phyloP scores from a whole-genome alignment of 2,797 vertebrate genomes.

The Graptemys geographica region DNA sequence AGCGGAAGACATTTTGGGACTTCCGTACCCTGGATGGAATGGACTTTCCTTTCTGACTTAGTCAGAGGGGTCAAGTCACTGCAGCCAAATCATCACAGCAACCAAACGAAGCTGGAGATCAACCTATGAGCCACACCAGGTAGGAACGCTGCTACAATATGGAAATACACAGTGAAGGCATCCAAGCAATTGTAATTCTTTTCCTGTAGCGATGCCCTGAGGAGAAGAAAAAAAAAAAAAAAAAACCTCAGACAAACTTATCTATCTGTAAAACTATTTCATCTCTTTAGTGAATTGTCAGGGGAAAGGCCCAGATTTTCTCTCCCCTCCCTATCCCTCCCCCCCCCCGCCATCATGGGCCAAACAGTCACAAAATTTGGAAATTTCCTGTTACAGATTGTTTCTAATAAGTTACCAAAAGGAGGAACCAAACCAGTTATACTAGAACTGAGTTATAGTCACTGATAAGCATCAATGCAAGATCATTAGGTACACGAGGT shows the following conservation, averaged over 20 bases:
- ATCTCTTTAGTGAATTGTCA: background rate
- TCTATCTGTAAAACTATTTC: background rate
- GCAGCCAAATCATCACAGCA: background rate
- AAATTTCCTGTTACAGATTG: background rate
- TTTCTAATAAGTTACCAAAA: background rate
- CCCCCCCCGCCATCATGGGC: background rate
- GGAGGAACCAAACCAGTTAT: background rate
- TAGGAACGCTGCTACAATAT: background rate
- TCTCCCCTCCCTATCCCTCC: accelerated
- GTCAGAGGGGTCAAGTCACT: background rate
- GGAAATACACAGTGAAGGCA: background rate
- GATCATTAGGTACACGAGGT: background rate
- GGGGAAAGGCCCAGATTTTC: background rate
- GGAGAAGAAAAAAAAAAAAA: background rate
- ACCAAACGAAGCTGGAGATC: background rate
- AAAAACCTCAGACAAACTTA: background rate
- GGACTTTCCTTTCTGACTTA: background rate
- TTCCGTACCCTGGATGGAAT: background rate
- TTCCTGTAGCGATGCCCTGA: background rate
- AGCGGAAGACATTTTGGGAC: background rate
- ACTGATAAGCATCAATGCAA: background rate
- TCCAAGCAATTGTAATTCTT: background rate
- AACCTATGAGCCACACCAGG: background rate
- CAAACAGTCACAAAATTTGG: background rate
- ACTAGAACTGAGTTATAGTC: background rate